Evolutionary conservation across 1,140 invertebrate species (phyloP).

Genomic region (Trichogramma pretiosum): DNA sequence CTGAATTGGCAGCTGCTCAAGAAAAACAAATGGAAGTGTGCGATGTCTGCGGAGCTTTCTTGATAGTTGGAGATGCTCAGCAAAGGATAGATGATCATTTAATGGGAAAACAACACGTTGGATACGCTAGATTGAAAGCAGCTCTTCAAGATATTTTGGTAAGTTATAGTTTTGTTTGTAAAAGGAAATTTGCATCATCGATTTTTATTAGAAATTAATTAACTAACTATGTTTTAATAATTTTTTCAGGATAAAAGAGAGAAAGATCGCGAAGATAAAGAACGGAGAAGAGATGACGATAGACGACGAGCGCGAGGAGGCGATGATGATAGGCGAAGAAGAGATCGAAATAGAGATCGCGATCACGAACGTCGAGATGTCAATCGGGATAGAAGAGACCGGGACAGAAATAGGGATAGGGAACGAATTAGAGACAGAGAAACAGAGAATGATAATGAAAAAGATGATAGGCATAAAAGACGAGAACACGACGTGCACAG

Average conservation of each 20-base stretch:
- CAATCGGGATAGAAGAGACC: constrained; percentile 22
- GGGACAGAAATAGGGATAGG: constrained; percentile 41
- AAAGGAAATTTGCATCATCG: background rate
- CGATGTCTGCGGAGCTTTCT: constrained; percentile 93
- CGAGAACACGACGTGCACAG: constrained; percentile 34
- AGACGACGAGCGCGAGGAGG: constrained; percentile 47
- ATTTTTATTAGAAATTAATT: constrained; percentile 5
- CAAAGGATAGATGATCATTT: constrained; percentile 95
- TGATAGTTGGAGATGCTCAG: constrained; percentile 97
- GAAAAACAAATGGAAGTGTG: constrained; percentile 99
- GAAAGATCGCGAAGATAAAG: constrained; percentile 59
- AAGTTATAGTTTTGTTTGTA: constrained; percentile 1
- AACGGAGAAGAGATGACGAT: constrained; percentile 55
- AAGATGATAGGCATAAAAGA: constrained; percentile 38
- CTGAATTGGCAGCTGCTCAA: constrained; percentile 72
- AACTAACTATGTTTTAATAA: constrained; percentile 8
- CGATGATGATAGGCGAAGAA: constrained; percentile 39
- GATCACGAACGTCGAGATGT: constrained; percentile 30
- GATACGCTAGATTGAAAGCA: constrained; percentile 65
- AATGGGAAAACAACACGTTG: constrained; percentile 95
- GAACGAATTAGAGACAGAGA: constrained; percentile 24
- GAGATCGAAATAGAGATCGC: constrained; percentile 37
- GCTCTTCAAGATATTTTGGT: constrained; percentile 52
- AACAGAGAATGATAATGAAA: constrained; percentile 26
- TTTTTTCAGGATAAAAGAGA: constrained; percentile 47